These are phyloP conservation scores for Pectinophora gossypiella DNA, from an alignment of 1,140 invertebrate species.

Conservation along the genomic window DNA sequence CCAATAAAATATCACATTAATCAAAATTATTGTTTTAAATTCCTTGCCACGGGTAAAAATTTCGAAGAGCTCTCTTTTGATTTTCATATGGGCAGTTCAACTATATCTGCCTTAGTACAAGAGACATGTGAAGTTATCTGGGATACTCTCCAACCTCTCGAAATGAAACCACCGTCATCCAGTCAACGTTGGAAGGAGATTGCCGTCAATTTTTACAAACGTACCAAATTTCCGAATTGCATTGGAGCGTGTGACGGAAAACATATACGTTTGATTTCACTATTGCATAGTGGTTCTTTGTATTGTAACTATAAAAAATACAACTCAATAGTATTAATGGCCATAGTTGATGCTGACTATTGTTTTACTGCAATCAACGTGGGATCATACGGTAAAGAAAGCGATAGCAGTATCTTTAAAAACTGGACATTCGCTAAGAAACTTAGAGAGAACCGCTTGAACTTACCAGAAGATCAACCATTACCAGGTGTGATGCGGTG, in stretches of 20 bases:
- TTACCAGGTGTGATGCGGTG: no score
- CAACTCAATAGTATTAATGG: conserved; percentile 64
- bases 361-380: conserved; percentile 65
- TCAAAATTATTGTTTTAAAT: conserved; percentile 8
- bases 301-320: conserved; percentile 73
- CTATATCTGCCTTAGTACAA: conserved; percentile 15
- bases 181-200: conserved; percentile 20
- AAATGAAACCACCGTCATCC: conserved; percentile 22
- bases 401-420: conserved; percentile 44
- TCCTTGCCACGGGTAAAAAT: conserved; percentile 14
- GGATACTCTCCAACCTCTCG: conserved; percentile 13
- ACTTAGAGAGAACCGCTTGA: conserved; percentile 10
- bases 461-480: conserved; percentile 10
- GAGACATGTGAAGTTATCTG: conserved; percentile 20
- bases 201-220: conserved; percentile 26
- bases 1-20: conserved; percentile 5
- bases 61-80: conserved; percentile 13
- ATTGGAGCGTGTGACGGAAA: conserved; percentile 63
- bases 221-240: conserved; percentile 67
- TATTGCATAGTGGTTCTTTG: conserved; percentile 42
- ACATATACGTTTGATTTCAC: conserved; percentile 50
- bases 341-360: conserved; percentile 67
- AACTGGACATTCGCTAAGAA: conserved; percentile 10
- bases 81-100: conserved; percentile 13
- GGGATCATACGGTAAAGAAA: conserved; percentile 56